phyloP scores from a whole-genome alignment of 2,797 vertebrate genomes.

The Neosalanx taihuensis region DNA sequence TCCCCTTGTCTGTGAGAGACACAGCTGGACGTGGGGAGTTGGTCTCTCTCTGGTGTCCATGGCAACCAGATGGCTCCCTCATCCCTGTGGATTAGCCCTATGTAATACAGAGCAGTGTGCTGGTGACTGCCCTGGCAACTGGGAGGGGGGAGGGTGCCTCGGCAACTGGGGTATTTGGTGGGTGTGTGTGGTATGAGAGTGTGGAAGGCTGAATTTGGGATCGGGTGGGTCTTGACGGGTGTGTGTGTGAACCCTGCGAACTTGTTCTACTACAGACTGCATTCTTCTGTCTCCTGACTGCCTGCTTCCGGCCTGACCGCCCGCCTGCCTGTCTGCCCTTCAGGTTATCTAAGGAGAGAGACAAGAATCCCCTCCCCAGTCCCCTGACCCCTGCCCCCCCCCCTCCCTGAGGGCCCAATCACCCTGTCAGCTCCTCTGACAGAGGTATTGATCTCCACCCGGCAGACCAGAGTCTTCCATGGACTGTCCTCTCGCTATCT shows the following conservation, averaged over 20 bases:
- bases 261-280: not conserved
- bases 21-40: conserved; percentile 17
- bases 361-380: not conserved
- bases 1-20: not conserved
- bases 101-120: conserved; percentile 14
- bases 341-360: conserved; percentile 21
- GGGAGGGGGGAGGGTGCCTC: not conserved
- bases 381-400: too few species aligned
- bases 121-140: conserved; percentile 15
- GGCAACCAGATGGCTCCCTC: not conserved
- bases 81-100: conserved; percentile 21
- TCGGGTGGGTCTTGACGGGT: not conserved
- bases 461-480: not conserved
- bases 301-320: too few species aligned
- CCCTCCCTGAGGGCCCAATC: not conserved
- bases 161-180: not conserved
- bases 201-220: not conserved
- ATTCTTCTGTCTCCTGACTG: not conserved
- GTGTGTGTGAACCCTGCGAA: not conserved
- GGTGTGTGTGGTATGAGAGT: not conserved
- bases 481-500: not conserved
- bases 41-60: conserved; percentile 8
- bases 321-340: not conserved
- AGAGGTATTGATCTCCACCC: not conserved
- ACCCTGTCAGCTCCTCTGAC: not conserved